Percentiles rank a stretch among this genome's conserved stretches.
phyloP scores from a whole-genome alignment of 2,113 vertebrate genomes.

The Mobula birostris region DNA sequence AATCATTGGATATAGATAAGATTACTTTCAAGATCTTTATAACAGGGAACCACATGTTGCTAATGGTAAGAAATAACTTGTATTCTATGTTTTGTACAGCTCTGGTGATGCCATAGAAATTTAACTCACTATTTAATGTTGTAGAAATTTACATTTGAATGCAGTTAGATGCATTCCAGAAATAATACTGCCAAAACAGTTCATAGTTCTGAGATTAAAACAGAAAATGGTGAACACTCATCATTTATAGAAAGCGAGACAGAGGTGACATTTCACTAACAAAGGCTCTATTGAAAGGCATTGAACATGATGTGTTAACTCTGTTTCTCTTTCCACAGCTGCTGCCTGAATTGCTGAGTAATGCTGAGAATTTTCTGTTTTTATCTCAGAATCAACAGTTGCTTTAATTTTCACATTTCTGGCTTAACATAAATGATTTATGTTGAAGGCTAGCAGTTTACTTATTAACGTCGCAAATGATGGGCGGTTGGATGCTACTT shows the following conservation, averaged over 20 bases:
- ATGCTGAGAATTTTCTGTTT: no score
- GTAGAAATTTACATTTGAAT: not conserved
- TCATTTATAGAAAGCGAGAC: no score
- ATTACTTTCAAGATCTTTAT: not conserved
- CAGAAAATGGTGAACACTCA: no score
- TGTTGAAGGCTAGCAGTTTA: constrained; percentile 40
- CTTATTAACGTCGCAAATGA: constrained; percentile 50
- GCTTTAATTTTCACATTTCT: not conserved
- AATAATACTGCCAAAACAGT: no score
- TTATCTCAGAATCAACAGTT: no score
- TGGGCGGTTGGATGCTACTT: constrained; percentile 47
- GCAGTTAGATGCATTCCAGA: no score
- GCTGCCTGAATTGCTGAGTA: not conserved
- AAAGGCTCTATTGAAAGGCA: no score
- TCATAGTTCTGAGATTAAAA: no score
- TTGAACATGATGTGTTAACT: no score
- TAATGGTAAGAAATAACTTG: not conserved
- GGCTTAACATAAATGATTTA: not conserved
- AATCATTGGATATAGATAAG: not conserved
- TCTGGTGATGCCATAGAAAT: not conserved
- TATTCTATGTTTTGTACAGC: not conserved
- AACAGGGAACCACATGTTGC: not conserved
- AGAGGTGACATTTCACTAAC: no score
- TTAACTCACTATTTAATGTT: not conserved
- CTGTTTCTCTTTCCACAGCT: no score